Conservation (phyloP, 2,888 invertebrate species). For the Amiota communis region DNA sequence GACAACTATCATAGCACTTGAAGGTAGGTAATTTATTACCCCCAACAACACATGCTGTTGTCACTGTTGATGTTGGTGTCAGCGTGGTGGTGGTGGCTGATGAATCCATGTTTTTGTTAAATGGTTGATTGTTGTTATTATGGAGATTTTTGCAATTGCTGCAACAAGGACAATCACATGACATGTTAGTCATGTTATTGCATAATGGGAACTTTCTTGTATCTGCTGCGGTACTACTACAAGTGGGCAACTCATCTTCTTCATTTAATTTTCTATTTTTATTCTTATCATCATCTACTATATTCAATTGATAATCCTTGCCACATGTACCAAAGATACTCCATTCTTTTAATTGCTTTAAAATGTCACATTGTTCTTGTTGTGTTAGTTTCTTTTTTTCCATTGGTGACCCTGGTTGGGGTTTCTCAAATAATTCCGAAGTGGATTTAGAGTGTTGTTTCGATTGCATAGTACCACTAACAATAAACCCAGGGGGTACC, state of each 20-base stretch:
- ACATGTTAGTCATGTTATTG: conserved; percentile 43
- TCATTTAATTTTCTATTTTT: background rate
- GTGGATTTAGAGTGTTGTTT: conserved; percentile 58
- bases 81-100: background rate
- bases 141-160: conserved; percentile 52
- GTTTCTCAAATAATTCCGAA: conserved; percentile 51
- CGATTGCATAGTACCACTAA: conserved; percentile 5
- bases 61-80: conserved; percentile 13
- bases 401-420: conserved; percentile 21
- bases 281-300: conserved; percentile 25
- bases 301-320: conserved; percentile 59
- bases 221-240: conserved; percentile 22
- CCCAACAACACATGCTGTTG: conserved; percentile 19
- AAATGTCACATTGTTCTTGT: conserved; percentile 64
- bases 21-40: conserved; percentile 31
- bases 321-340: conserved; percentile 69
- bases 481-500: background rate
- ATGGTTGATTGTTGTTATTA: conserved; percentile 21
- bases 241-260: background rate
- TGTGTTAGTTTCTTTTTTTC: conserved; percentile 51
- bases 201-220: conserved; percentile 42
- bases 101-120: background rate
- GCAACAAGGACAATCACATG: conserved; percentile 67
- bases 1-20: conserved; percentile 39
- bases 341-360: conserved; percentile 72